phyloP scores from a whole-genome alignment of 1,140 invertebrate genomes.

The Melitaea cinxia region DNA sequence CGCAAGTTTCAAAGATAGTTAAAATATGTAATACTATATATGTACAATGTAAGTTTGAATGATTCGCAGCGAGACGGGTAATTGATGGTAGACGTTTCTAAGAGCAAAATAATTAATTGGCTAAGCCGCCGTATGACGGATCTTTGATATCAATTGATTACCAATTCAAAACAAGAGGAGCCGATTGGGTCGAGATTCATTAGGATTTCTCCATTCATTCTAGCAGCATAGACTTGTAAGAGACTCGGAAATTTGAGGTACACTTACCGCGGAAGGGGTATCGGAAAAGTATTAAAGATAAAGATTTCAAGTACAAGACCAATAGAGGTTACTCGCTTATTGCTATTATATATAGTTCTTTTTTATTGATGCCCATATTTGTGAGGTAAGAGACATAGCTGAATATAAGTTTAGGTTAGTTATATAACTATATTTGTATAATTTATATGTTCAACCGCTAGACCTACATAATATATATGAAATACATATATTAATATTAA shows the following conservation, averaged over 20 bases:
- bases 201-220: slow-evolving; percentile 60
- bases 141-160: slow-evolving; percentile 77
- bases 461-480: no score
- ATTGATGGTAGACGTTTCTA: slow-evolving; percentile 62
- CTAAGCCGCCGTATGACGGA: slow-evolving; percentile 48
- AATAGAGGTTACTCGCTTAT: no score
- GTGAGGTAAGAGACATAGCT: no score
- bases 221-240: slow-evolving; percentile 31
- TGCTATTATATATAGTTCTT: no score
- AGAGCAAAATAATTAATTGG: slow-evolving; percentile 59
- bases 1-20: slow-evolving; percentile 37
- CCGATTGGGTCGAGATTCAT: slow-evolving; percentile 66
- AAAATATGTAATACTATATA: slow-evolving; percentile 50
- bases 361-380: no score
- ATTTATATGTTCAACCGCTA: no score
- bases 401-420: no score
- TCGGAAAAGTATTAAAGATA: background rate
- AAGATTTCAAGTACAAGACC: background rate
- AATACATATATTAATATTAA: no score
- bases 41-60: slow-evolving; percentile 48
- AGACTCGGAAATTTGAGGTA: background rate
- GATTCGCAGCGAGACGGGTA: slow-evolving; percentile 38
- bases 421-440: no score
- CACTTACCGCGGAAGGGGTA: background rate
- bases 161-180: slow-evolving; percentile 70